Percentiles rank a stretch among this genome's conserved stretches.
Conservation (phyloP, 2,888 invertebrate species). For the Nemotelus pantherinus region DNA sequence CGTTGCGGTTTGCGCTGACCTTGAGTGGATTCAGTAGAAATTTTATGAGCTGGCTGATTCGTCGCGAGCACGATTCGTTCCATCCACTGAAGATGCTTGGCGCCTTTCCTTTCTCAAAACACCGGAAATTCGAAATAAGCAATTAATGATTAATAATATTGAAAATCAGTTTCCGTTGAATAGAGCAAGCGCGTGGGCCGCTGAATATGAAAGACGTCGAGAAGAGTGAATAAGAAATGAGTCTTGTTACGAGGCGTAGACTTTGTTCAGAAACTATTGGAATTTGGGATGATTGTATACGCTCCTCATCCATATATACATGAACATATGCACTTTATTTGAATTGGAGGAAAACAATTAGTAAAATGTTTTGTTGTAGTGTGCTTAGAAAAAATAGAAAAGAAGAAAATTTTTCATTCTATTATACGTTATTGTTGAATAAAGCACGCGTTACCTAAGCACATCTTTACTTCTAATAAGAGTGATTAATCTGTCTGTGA, state of each 20-base stretch:
- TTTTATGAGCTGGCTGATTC: conserved; percentile 31
- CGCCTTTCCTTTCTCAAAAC: conserved; percentile 41
- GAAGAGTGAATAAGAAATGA: conserved; percentile 10
- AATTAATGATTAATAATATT: conserved; percentile 42
- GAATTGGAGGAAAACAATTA: too few relatives aligned
- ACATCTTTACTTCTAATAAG: too few relatives aligned
- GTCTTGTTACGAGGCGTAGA: conserved; percentile 18
- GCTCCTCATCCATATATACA: neutral
- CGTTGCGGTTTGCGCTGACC: conserved; percentile 36
- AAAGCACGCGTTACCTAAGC: too few relatives aligned
- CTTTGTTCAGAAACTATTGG: conserved; percentile 26
- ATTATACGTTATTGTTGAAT: too few relatives aligned
- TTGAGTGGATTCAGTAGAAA: conserved; percentile 41
- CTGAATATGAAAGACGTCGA: conserved; percentile 4
- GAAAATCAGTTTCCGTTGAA: conserved; percentile 31
- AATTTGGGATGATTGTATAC: conserved; percentile 26
- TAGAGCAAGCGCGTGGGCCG: conserved; percentile 25
- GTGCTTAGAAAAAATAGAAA: too few relatives aligned
- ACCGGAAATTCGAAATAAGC: conserved; percentile 42
- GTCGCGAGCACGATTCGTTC: neutral
- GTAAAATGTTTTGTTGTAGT: too few relatives aligned
- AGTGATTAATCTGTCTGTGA: too few relatives aligned
- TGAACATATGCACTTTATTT: too few relatives aligned
- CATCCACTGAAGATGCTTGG: conserved; percentile 34
- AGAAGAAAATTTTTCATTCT: too few relatives aligned